Evolutionary conservation across 2,113 vertebrate genomes (phyloP).

Genomic region (Athene cunicularia): DNA sequence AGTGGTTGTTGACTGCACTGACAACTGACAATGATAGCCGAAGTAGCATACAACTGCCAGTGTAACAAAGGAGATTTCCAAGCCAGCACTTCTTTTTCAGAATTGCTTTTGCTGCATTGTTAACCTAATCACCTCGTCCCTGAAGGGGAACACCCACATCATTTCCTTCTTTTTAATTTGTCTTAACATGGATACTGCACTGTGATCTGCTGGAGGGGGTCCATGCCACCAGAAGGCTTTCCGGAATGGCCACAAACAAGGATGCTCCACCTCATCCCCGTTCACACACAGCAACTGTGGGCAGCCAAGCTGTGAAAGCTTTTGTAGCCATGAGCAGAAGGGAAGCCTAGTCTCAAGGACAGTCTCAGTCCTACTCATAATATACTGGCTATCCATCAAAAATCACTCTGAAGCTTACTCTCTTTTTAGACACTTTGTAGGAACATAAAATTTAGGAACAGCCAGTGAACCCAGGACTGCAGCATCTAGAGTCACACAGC

Average conservation of each 20-base stretch:
- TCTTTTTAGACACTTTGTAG: not conserved
- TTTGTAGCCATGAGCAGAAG: not conserved
- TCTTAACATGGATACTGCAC: not conserved
- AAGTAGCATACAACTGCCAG: not conserved
- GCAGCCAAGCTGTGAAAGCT: not conserved
- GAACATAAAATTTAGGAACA: not conserved
- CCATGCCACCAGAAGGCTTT: not conserved
- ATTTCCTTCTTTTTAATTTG: not conserved
- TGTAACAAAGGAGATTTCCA: not conserved
- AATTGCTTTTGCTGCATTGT: not conserved
- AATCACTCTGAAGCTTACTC: not conserved
- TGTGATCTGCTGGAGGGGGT: not conserved
- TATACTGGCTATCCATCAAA: not conserved
- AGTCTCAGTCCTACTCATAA: not conserved
- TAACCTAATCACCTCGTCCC: not conserved
- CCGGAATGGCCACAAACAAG: not conserved
- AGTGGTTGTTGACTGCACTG: not conserved
- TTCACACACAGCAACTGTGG: fast-evolving
- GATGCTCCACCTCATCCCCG: not conserved
- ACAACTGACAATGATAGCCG: not conserved
- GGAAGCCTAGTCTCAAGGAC: not conserved
- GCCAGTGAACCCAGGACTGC: not conserved
- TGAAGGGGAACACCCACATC: not conserved
- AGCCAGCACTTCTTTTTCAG: not conserved
- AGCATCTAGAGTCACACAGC: not conserved